A percentile compares a stretch with the other conserved stretches of the same genome.
Evolutionary conservation across 2,888 invertebrate species (phyloP).

Genomic region (Lasioglossum pauxillum): DNA sequence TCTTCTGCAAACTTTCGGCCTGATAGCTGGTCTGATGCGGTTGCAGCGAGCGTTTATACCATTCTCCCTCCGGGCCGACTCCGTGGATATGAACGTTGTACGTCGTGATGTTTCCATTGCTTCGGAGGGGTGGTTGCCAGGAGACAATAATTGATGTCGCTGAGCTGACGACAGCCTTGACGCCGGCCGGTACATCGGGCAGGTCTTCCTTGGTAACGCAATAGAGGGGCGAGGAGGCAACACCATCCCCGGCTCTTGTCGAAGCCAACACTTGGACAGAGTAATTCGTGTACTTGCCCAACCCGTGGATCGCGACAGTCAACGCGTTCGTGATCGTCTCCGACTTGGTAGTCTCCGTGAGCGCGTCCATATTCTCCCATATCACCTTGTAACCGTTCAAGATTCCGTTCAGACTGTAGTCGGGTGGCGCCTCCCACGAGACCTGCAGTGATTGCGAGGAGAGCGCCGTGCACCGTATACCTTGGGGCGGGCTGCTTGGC

Average conservation of each 20-base stretch:
- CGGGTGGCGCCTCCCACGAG: slow-evolving; percentile 93
- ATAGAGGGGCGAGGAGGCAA: slow-evolving; percentile 92
- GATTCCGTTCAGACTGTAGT: slow-evolving; percentile 93
- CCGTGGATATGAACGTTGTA: slow-evolving; percentile 82
- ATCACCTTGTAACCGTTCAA: slow-evolving; percentile 94
- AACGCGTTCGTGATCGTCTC: slow-evolving; percentile 88
- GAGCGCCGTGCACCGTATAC: slow-evolving; percentile 92
- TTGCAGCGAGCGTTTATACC: slow-evolving; percentile 77
- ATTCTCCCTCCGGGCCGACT: slow-evolving; percentile 80
- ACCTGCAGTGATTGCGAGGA: slow-evolving; percentile 94
- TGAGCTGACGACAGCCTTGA: slow-evolving; percentile 95
- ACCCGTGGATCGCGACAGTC: slow-evolving; percentile 90
- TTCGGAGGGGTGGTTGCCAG: slow-evolving; percentile 94
- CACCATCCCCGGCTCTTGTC: slow-evolving; percentile 95
- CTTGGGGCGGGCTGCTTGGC: slow-evolving; percentile 94
- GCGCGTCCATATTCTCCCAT: slow-evolving; percentile 82
- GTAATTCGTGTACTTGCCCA: slow-evolving; percentile 95
- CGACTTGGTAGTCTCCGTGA: slow-evolving; percentile 80
- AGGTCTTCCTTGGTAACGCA: slow-evolving; percentile 96
- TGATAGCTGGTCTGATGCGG: slow-evolving; percentile 82
- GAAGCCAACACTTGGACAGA: slow-evolving; percentile 95
- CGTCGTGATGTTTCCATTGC: slow-evolving; percentile 88
- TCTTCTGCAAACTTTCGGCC: slow-evolving; percentile 82
- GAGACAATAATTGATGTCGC: slow-evolving; percentile 94
- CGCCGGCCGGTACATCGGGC: slow-evolving; percentile 95